These are phyloP conservation scores for Fukomys damarensis DNA, from an alignment of 2,113 vertebrate genomes.

Conservation along the genomic window DNA sequence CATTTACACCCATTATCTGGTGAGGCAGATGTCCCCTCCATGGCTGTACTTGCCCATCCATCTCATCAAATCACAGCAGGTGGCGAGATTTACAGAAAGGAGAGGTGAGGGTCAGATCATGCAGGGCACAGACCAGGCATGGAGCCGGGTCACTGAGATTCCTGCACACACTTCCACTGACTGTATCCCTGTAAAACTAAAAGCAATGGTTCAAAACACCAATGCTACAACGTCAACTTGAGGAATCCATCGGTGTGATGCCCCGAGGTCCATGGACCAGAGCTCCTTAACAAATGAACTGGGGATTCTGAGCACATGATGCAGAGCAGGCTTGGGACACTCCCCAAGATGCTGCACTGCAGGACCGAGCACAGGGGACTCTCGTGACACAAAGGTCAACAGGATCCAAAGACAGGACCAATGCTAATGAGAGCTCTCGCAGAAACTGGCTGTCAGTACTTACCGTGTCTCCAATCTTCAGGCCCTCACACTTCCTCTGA, in stretches of 20 bases:
- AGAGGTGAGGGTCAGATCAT: not conserved
- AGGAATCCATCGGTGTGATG: not conserved
- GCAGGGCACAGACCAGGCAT: not conserved
- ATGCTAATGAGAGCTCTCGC: not conserved
- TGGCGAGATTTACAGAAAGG: no score
- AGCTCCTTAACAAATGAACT: not conserved
- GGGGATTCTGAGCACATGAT: not conserved
- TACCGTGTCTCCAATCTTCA: slow-evolving; percentile 98
- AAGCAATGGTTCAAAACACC: not conserved
- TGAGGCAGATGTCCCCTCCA: not conserved
- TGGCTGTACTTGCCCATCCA: not conserved
- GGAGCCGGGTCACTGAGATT: not conserved
- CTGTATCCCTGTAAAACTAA: not conserved
- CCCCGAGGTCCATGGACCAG: not conserved
- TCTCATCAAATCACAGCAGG: not conserved
- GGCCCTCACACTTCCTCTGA: slow-evolving; percentile 94
- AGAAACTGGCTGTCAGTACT: slow-evolving; percentile 80
- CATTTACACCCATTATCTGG: not conserved
- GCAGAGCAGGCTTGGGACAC: not conserved
- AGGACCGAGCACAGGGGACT: not conserved
- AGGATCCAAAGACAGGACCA: not conserved
- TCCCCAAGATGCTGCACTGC: not conserved
- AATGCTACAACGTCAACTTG: not conserved
- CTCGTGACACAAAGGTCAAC: not conserved
- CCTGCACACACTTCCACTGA: not conserved